These are phyloP conservation scores for Mirounga angustirostris DNA, from an alignment of 2,113 vertebrate species.

Conservation along the genomic window DNA sequence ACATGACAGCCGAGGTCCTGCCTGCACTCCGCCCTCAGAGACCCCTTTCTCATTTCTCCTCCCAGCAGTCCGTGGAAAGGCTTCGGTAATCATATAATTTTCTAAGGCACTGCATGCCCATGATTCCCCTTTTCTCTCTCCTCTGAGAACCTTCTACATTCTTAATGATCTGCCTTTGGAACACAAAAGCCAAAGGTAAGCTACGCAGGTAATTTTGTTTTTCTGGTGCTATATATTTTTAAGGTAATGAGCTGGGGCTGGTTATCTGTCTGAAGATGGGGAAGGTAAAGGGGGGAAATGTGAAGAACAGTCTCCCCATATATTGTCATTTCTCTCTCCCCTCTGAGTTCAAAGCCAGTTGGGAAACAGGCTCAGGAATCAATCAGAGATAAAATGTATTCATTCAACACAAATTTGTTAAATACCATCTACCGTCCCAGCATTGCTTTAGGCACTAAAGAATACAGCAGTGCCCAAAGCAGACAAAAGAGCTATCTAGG, in stretches of 20 bases:
- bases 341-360: slow-evolving; percentile 7
- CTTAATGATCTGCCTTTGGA: not conserved
- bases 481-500: not conserved
- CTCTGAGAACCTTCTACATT: not conserved
- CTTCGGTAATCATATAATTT: not conserved
- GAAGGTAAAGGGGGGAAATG: not conserved
- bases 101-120: not conserved
- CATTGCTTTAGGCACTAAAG: not conserved
- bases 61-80: not conserved
- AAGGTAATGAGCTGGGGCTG: not conserved
- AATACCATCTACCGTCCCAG: not conserved
- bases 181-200: not conserved
- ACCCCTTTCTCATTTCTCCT: not conserved
- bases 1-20: not conserved
- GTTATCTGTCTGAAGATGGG: not conserved
- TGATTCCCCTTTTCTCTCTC: not conserved
- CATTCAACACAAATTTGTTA: not conserved
- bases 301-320: not conserved
- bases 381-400: not conserved
- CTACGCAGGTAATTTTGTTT: not conserved
- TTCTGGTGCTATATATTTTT: not conserved
- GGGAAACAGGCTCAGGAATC: not conserved
- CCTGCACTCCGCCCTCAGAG: not conserved
- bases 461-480: not conserved
- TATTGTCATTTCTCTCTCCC: not conserved